These are phyloP conservation scores for Actinostola sp. DNA, from an alignment of 92 coral and sea anemone species.

Conservation along the genomic window DNA sequence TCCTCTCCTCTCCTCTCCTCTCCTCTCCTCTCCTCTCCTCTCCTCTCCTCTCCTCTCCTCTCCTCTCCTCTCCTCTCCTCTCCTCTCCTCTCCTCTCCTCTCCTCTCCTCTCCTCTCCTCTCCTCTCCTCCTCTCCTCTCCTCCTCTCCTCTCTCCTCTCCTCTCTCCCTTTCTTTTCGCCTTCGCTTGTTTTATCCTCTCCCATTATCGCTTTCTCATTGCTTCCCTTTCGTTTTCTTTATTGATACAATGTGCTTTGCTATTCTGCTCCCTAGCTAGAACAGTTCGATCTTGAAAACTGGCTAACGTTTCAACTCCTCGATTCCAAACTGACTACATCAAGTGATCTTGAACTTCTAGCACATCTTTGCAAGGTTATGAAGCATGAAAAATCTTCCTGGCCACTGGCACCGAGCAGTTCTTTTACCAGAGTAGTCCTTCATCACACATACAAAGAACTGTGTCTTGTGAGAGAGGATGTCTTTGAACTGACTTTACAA, in stretches of 20 bases:
- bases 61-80: no score
- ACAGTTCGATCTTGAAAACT: constrained; percentile 65
- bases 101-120: no score
- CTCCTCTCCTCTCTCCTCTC: no score
- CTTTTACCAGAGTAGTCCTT: constrained; percentile 64
- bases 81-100: no score
- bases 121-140: no score
- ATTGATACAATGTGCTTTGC: not conserved
- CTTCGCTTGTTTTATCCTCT: no score
- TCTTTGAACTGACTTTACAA: constrained; percentile 35
- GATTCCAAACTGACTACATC: constrained; percentile 28
- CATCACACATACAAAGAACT: constrained; percentile 60
- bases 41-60: no score
- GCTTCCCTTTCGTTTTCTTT: not conserved
- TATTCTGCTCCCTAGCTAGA: constrained; percentile 42
- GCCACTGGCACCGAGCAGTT: constrained; percentile 38
- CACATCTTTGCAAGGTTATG: constrained; percentile 36
- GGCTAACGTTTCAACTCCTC: constrained; percentile 70
- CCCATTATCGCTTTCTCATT: no score
- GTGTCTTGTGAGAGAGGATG: not conserved
- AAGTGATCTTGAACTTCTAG: constrained; percentile 37
- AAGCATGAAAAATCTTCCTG: constrained; percentile 5
- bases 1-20: no score
- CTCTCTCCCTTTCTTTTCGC: no score
- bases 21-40: no score